Conservation (phyloP, 1,140 invertebrate species). For the Cyrtorhinus lividipennis region DNA sequence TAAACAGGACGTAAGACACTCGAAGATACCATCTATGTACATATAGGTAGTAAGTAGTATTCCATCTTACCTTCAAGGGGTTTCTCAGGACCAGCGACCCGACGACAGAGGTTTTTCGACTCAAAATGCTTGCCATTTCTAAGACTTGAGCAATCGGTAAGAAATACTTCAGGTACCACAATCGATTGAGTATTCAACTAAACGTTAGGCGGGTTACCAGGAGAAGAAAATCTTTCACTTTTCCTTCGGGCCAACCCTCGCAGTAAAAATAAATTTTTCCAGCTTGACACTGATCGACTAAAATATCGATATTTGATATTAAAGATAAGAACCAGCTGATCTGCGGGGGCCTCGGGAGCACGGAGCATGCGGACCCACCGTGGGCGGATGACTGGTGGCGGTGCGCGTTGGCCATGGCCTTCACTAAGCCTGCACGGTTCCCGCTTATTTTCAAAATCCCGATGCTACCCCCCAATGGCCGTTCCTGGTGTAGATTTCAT, state of each 20-base stretch:
- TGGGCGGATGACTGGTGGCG: no score
- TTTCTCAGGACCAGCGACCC: neutral
- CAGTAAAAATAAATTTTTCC: neutral
- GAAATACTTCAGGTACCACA: neutral
- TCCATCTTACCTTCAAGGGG: neutral
- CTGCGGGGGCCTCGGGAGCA: no score
- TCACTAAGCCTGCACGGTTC: no score
- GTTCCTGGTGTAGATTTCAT: no score
- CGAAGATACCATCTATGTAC: no score
- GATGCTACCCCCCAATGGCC: no score
- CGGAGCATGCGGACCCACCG: no score
- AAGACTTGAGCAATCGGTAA: neutral
- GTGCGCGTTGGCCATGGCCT: no score
- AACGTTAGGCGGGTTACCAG: neutral
- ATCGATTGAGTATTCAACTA: neutral
- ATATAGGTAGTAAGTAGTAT: no score
- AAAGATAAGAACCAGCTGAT: neutral
- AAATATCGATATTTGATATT: neutral
- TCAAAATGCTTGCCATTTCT: neutral
- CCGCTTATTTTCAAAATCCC: no score
- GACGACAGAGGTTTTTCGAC: neutral
- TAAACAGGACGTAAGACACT: no score
- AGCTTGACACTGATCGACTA: neutral
- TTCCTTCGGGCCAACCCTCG: neutral
- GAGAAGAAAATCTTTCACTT: neutral